Evolutionary conservation across 2,797 vertebrate genomes (phyloP), one percentile per base, ranked within the genome.

Genomic region (Adrianichthys oophorus): DNA sequence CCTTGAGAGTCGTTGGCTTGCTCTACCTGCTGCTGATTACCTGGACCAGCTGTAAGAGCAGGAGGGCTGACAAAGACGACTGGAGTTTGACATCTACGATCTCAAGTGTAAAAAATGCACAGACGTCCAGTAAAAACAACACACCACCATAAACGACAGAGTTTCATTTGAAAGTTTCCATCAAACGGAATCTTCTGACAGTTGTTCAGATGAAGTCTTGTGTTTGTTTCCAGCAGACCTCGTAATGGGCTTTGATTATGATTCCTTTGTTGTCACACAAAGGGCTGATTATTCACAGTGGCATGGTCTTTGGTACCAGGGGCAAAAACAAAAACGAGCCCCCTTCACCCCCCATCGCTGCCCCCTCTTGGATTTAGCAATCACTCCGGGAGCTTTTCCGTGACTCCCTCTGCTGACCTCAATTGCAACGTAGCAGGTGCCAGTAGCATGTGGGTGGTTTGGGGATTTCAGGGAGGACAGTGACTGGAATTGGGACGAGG

Each of bases 331-430:
- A 54, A 60, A 61, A 75, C 7, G 5, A 52, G 23, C 46, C 43
- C 37, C 54, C 70, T 62, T 51, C 49, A 7, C 41, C 8, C 41
- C 8, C 5, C 49, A 16, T 4, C 52, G 2, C 62, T 51, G 51
- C 43, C 72, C 67, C 56, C 58, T 43, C 59, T 59, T 59, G 63
- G 59, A 41, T 62, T 83, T 81, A 77, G 79, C 82, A 83, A 77
- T 78, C 75, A 58, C 66, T 70, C 67, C 40, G 19, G n/a, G 77
- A 68, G 74, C 72, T 65, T 63, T 77, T 76, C 40, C 50, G 76
- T 84, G 86, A 84, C 84, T 86, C 78, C 80, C 74, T 60, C 68
- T 57, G 65, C 69, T 87, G 87, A 88, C 89, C 88, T 88, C 84
- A 85, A 86, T 89, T 87, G 76, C 73, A 23, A 74, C 59, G 46